Evolutionary conservation across 2,888 invertebrate genomes (phyloP), one percentile per base, ranked within the genome.

Genomic region (Oegoconia quadripuncta): DNA sequence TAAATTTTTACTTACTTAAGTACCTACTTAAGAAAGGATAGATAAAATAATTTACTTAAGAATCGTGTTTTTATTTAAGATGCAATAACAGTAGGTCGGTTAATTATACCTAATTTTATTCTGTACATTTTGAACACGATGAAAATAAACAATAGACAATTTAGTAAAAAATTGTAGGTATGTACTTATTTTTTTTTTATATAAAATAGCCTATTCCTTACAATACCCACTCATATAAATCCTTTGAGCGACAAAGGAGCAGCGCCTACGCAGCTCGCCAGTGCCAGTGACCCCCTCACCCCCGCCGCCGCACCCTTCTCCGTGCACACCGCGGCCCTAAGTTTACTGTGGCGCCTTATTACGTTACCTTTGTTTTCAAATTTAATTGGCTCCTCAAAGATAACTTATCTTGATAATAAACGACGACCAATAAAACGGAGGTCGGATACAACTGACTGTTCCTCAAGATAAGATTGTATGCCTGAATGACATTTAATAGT

Each of bases 301-400:
- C 53, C 57, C 40, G 48, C 52, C 43, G 48, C 46, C 46, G 42
- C 46, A 47, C 39, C 45, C 31, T 44, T 41, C 48, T 43, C 46
- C 51, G 31, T 50, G 26, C 36, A 42, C 44, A 46, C 42, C 50
- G 35, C 27, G 42, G 48, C 34, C 57, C 32, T 61, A 56, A 62
- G 61, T 68, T 69, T 67, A 71, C 69, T 67, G 67, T 81, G 80
- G 80, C 83, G 83, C 86, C 80, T 84, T 84, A 84, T 83, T 83
- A 82, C 81, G 82, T 80, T 86, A 83, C 83, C 84, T 84, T 87
- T 86, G 86, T 86, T 84, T 86, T 84, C 78, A 86, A 84, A 83
- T 87, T 86, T 87, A 87, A 87, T 87, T 87, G 86, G 86, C 78
- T 80, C 74, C 80, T 82, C 78, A 73, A 64, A 84, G 86, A 87